phyloP scores from a whole-genome alignment of 2,888 invertebrate species.

The Drosophila hamatofila region DNA sequence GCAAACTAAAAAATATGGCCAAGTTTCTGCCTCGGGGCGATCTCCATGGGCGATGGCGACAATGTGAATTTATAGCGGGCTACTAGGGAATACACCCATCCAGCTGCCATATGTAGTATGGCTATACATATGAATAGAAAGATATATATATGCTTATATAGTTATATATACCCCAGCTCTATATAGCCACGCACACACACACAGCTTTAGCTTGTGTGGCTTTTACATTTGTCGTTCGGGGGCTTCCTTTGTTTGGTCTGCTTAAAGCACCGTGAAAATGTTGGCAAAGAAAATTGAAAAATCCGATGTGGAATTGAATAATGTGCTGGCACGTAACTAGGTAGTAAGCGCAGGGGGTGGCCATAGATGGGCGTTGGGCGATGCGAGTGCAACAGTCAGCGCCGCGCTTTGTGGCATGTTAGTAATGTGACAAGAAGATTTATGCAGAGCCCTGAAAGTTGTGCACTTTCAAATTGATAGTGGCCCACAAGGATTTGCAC shows the following conservation, averaged over 20 bases:
- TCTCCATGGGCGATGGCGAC: constrained; percentile 60
- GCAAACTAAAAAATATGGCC: constrained; percentile 77
- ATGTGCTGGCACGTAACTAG: constrained; percentile 34
- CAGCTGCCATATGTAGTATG: constrained; percentile 28
- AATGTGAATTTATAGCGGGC: constrained; percentile 75
- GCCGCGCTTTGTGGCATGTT: constrained; percentile 53
- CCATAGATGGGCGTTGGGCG: not conserved
- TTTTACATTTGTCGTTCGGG: constrained; percentile 39
- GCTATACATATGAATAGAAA: constrained; percentile 1
- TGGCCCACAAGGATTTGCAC: constrained; percentile 60
- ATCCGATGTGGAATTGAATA: constrained; percentile 74
- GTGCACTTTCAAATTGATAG: constrained; percentile 70
- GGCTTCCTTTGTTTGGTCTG: constrained; percentile 52
- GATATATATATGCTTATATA: constrained; percentile 19
- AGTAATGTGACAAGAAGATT: constrained; percentile 65
- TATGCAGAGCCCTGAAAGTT: constrained; percentile 62
- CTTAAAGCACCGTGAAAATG: constrained; percentile 75
- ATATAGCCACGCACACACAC: not conserved
- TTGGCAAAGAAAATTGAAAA: constrained; percentile 72
- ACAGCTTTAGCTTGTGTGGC: constrained; percentile 50
- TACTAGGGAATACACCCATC: constrained; percentile 69
- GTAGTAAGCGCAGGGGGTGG: not conserved
- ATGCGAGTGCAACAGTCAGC: constrained; percentile 9
- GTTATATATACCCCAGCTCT: constrained; percentile 22
- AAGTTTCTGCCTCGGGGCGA: constrained; percentile 74